phyloP scores from a whole-genome alignment of 1,140 invertebrate species.

The Chrysoperla carnea region DNA sequence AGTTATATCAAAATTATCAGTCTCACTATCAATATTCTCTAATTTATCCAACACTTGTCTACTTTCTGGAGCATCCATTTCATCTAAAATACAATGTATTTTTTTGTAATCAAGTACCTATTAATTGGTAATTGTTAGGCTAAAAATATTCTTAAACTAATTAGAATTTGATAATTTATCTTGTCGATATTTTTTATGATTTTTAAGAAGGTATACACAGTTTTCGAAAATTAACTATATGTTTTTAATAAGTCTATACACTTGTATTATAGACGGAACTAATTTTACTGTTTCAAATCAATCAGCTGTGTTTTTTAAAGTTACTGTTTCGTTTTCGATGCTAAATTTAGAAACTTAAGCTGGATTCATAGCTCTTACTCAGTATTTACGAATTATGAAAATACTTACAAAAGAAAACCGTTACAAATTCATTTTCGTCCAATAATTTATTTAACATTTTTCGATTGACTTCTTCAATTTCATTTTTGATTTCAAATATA shows the following conservation, averaged over 20 bases:
- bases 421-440: constrained; percentile 85
- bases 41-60: constrained; percentile 61
- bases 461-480: constrained; percentile 89
- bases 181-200: no score
- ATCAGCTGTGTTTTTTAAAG: no score
- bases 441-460: constrained; percentile 89
- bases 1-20: constrained; percentile 85
- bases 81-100: constrained; percentile 34
- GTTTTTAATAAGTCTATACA: no score
- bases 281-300: no score
- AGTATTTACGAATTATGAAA: no score
- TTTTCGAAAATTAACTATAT: no score
- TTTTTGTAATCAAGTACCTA: not conserved
- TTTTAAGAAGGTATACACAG: no score
- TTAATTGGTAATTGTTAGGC: constrained; percentile 3
- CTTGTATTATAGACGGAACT: no score
- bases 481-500: constrained; percentile 89
- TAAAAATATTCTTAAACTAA: constrained; percentile 1
- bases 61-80: constrained; percentile 61
- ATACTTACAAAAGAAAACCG: constrained; percentile 87
- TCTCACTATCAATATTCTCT: constrained; percentile 85
- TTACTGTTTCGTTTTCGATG: no score
- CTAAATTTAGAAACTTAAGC: no score
- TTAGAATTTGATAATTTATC: no score
- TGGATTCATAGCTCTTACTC: no score